phyloP scores from a whole-genome alignment of 2,113 vertebrate genomes.

The Pyxicephalus adspersus region DNA sequence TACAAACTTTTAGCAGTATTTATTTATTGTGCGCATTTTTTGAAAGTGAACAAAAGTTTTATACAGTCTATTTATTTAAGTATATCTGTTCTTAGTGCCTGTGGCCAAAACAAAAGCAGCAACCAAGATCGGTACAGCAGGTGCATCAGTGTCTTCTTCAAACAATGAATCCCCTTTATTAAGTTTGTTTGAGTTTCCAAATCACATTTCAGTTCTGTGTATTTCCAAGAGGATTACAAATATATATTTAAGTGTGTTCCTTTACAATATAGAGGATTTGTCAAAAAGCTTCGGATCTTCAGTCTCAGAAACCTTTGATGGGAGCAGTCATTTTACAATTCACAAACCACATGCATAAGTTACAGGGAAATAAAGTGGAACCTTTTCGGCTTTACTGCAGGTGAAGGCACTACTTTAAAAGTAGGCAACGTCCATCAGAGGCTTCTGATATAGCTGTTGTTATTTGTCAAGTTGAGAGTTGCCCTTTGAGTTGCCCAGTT shows the following conservation, averaged over 20 bases:
- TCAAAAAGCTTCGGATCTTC: too few species aligned
- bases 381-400: too few species aligned
- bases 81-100: conserved; percentile 52
- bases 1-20: conserved; percentile 23
- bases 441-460: too few species aligned
- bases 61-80: conserved; percentile 50
- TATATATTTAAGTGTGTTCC: not conserved
- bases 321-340: too few species aligned
- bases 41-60: conserved; percentile 26
- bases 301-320: too few species aligned
- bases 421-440: too few species aligned
- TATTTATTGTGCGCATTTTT: conserved; percentile 35
- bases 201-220: conserved; percentile 8
- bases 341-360: too few species aligned
- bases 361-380: too few species aligned
- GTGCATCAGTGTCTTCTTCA: not conserved
- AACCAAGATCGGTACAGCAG: conserved; percentile 8
- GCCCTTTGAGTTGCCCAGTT: not conserved
- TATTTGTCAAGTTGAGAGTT: too few species aligned
- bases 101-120: conserved; percentile 48
- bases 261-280: too few species aligned
- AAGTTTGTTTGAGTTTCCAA: conserved; percentile 35
- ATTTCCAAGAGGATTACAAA: conserved; percentile 14
- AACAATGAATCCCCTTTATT: conserved; percentile 9
- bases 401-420: too few species aligned